Conservation (phyloP, 2,797 vertebrate species). For the Peromyscus eremicus region DNA sequence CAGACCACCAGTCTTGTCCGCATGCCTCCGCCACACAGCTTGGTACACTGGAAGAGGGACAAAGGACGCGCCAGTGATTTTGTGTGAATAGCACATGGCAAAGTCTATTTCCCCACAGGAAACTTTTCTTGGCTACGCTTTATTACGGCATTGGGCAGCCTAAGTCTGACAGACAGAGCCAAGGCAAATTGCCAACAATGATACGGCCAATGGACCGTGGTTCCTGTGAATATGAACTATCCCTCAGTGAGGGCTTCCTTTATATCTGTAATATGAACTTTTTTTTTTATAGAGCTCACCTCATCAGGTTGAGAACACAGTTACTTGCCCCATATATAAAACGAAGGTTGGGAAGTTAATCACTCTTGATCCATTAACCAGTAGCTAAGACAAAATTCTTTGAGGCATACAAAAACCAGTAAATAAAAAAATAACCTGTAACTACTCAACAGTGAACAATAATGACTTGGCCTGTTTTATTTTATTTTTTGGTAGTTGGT, state of each 20-base stretch:
- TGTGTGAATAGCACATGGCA: background rate
- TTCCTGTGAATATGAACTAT: background rate
- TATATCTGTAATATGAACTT: background rate
- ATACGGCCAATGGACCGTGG: background rate
- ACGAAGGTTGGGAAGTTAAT: background rate
- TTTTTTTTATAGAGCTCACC: too few relatives aligned
- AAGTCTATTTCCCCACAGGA: background rate
- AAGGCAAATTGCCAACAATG: background rate
- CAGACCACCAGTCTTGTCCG: slow-evolving; percentile 97
- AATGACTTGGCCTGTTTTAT: background rate
- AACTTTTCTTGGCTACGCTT: background rate
- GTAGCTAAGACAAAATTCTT: slow-evolving; percentile 6
- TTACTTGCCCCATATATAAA: background rate
- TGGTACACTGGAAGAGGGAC: slow-evolving; percentile 92
- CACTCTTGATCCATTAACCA: background rate
- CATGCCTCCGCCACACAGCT: slow-evolving; percentile 95
- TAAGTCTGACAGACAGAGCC: background rate
- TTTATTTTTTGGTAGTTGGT: slow-evolving; percentile 53
- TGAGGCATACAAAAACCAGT: background rate
- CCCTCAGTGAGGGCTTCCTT: background rate
- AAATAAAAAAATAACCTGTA: background rate
- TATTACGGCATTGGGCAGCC: background rate
- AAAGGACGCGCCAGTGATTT: slow-evolving; percentile 68
- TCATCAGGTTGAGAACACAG: background rate
- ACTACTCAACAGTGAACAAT: background rate